A percentile compares a stretch with the other conserved stretches of the same genome.
phyloP scores from a whole-genome alignment of 1,140 invertebrate genomes.

The Asbolus verrucosus region DNA sequence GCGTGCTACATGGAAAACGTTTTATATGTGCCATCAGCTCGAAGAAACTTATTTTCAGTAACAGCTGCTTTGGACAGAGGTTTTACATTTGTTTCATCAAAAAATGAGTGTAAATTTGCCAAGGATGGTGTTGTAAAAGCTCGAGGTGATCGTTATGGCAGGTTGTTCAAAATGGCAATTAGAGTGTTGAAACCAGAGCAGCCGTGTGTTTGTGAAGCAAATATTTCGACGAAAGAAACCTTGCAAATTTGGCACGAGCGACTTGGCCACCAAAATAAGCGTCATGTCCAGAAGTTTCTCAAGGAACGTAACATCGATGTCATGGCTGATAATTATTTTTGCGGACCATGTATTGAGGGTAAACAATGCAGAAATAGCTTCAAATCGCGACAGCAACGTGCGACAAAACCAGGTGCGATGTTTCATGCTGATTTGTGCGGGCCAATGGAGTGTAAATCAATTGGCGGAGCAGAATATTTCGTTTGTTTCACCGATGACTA shows the following conservation, averaged over 20 bases:
- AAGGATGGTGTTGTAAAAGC: no score
- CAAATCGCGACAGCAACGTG: conserved; percentile 48
- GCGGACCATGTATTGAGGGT: conserved; percentile 63
- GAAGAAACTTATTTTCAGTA: no score
- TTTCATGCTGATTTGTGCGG: conserved; percentile 66
- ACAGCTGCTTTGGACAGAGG: no score
- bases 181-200: no score
- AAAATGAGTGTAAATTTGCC: no score
- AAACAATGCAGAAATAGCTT: conserved; percentile 63
- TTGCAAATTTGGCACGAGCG: conserved; percentile 63
- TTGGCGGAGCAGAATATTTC: conserved; percentile 61
- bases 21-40: no score
- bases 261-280: conserved; percentile 64
- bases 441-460: conserved; percentile 62
- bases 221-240: conserved; percentile 15
- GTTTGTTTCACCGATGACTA: conserved; percentile 63
- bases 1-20: no score
- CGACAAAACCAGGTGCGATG: conserved; percentile 60
- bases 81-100: no score
- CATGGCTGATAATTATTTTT: conserved; percentile 51
- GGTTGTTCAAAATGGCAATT: no score
- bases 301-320: conserved; percentile 55
- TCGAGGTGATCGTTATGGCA: no score
- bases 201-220: conserved; percentile 30
- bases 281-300: conserved; percentile 60